A percentile compares a stretch with the other conserved stretches of the same genome.
These are phyloP conservation scores for Eupelmus urozonus DNA, from an alignment of 2,888 invertebrate species.

Conservation along the genomic window DNA sequence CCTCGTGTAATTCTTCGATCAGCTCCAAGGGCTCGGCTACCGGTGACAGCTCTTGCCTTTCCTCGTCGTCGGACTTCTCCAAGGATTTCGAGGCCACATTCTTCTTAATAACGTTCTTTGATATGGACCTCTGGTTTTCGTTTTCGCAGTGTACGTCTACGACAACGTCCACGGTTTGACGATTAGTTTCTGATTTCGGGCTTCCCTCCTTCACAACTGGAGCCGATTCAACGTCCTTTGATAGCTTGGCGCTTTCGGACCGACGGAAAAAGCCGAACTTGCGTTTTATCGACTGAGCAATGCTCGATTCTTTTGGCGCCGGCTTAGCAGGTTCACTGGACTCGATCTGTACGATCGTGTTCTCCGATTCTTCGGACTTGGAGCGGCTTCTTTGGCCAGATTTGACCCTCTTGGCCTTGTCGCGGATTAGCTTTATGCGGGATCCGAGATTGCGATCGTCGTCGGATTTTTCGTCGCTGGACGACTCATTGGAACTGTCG, in stretches of 20 bases:
- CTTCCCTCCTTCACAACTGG: background rate
- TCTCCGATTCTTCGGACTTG: constrained; percentile 25
- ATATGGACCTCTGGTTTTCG: background rate
- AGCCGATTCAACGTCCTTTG: constrained; percentile 25
- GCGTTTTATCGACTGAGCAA: constrained; percentile 47
- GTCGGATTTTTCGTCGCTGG: constrained; percentile 36
- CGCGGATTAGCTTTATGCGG: constrained; percentile 29
- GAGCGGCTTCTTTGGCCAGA: background rate
- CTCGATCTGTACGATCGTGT: constrained; percentile 15
- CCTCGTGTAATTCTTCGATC: constrained; percentile 30
- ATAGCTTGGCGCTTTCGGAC: constrained; percentile 55
- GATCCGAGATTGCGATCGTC: constrained; percentile 30
- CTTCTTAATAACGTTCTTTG: constrained; percentile 3
- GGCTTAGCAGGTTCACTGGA: background rate
- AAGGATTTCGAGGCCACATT: background rate
- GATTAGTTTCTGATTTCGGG: constrained; percentile 1
- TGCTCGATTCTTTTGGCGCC: constrained; percentile 7
- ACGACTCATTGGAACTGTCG: constrained; percentile 23
- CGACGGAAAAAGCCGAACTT: constrained; percentile 50
- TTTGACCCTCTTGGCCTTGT: background rate
- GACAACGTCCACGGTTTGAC: constrained; percentile 44
- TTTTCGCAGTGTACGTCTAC: constrained; percentile 52
- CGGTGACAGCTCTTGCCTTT: background rate
- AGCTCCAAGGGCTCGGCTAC: constrained; percentile 24
- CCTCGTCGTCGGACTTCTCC: background rate